A percentile compares a stretch with the other conserved stretches of the same genome.
Evolutionary conservation across 2,113 vertebrate genomes (phyloP).

Genomic region (Copsychus sechellarum): DNA sequence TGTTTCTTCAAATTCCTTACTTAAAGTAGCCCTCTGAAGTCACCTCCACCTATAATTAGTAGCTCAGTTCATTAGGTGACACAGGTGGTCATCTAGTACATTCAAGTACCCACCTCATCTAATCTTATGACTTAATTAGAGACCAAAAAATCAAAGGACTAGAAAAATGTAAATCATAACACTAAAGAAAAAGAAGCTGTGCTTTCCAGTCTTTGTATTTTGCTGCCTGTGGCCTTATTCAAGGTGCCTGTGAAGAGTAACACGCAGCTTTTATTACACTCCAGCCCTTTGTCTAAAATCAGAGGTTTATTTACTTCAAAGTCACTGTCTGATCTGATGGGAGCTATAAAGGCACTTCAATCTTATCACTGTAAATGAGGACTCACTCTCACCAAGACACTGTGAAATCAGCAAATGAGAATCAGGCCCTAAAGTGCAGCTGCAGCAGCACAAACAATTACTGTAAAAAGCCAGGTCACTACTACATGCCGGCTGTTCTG

Average conservation of each 20-base stretch:
- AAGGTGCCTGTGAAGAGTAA: constrained; percentile 40
- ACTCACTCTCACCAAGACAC: neutral
- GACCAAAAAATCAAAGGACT: constrained; percentile 40
- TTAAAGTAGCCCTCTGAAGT: constrained; percentile 24
- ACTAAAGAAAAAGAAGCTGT: neutral
- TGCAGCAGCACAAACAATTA: neutral
- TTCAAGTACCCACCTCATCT: constrained; percentile 1
- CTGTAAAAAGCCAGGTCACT: constrained; percentile 35
- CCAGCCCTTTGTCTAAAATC: constrained; percentile 32
- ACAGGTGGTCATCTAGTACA: constrained; percentile 21
- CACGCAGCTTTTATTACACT: neutral
- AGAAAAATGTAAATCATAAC: constrained; percentile 68
- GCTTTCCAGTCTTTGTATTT: neutral
- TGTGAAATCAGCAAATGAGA: constrained; percentile 33
- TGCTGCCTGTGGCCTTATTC: constrained; percentile 26
- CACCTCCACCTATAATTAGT: constrained; percentile 57
- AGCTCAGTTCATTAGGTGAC: constrained; percentile 42
- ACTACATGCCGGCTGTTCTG: neutral
- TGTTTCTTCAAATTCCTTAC: constrained; percentile 49
- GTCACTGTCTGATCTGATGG: constrained; percentile 44
- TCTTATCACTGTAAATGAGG: constrained; percentile 51
- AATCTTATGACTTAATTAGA: constrained; percentile 61
- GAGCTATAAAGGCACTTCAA: constrained; percentile 38
- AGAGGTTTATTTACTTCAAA: constrained; percentile 57
- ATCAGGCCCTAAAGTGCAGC: neutral